A percentile compares a stretch with the other conserved stretches of the same genome.
Conservation (phyloP, 2,797 vertebrate species). For the Eidolon dupreanum region DNA sequence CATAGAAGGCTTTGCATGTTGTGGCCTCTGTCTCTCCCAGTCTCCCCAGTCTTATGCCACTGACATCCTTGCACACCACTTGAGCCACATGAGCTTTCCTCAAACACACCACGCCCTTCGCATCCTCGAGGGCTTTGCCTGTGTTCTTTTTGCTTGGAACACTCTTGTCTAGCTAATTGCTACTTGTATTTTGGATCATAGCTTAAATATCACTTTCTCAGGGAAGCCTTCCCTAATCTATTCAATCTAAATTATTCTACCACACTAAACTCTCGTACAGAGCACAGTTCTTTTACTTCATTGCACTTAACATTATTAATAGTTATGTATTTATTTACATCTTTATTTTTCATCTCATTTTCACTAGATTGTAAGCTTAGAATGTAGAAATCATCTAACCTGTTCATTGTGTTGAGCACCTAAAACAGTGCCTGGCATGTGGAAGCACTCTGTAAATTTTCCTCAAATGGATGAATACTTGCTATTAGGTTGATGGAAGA, state of each 20-base stretch:
- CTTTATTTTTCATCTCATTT: conserved; percentile 10
- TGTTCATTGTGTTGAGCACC: background rate
- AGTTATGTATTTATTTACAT: background rate
- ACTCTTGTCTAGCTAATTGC: background rate
- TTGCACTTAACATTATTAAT: background rate
- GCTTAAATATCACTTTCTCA: background rate
- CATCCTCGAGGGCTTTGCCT: background rate
- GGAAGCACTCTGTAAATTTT: background rate
- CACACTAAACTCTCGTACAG: background rate
- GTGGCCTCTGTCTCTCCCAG: background rate
- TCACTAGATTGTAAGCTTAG: background rate
- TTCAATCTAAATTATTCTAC: background rate
- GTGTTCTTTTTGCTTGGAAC: background rate
- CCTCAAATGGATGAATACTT: background rate
- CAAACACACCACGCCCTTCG: background rate
- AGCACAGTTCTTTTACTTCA: background rate
- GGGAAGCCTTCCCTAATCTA: background rate
- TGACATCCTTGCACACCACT: background rate
- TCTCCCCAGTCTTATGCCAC: background rate
- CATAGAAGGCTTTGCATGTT: background rate
- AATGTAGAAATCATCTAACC: background rate
- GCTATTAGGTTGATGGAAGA: conserved; percentile 8
- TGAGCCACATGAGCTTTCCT: background rate
- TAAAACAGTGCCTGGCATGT: background rate
- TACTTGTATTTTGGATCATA: background rate